A percentile compares a stretch with the other conserved stretches of the same genome.
Evolutionary conservation across 2,888 invertebrate genomes (phyloP).

Genomic region (Plebejus argus): DNA sequence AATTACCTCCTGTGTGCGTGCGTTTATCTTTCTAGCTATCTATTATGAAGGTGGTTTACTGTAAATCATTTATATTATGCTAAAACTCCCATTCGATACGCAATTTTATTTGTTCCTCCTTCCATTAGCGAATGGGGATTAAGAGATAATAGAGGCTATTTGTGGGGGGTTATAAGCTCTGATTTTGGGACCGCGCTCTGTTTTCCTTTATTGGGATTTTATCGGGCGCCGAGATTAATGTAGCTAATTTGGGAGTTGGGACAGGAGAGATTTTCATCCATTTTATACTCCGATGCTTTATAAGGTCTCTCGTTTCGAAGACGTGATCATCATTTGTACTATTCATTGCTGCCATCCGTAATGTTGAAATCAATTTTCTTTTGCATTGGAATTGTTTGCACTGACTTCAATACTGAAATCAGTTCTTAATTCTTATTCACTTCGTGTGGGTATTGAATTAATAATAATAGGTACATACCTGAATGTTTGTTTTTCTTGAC

Average conservation of each 20-base stretch:
- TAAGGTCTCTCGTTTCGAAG: neutral
- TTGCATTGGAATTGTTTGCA: neutral
- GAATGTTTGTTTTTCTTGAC: too few relatives aligned
- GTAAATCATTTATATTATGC: neutral
- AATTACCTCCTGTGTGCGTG: neutral
- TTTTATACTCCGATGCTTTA: conserved; percentile 13
- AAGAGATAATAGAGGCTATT: conserved; percentile 29
- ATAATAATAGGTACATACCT: too few relatives aligned
- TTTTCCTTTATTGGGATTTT: conserved; percentile 30
- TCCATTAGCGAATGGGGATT: conserved; percentile 49
- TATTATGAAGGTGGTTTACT: neutral
- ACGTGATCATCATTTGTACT: conserved; percentile 9
- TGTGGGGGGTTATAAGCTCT: conserved; percentile 25
- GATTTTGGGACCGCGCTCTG: conserved; percentile 28
- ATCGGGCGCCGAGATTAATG: conserved; percentile 26
- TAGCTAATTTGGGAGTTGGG: conserved; percentile 24
- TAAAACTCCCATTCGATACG: conserved; percentile 33
- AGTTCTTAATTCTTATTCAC: too few relatives aligned
- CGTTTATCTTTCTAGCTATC: neutral
- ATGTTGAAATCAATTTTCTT: neutral
- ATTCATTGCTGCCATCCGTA: neutral
- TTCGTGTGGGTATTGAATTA: too few relatives aligned
- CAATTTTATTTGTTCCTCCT: conserved; percentile 54
- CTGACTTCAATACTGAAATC: neutral
- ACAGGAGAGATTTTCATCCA: conserved; percentile 19